Base-by-base conservation (phyloP, 2,888 invertebrate species). In the Lordiphosa andalusiaca region DNA sequence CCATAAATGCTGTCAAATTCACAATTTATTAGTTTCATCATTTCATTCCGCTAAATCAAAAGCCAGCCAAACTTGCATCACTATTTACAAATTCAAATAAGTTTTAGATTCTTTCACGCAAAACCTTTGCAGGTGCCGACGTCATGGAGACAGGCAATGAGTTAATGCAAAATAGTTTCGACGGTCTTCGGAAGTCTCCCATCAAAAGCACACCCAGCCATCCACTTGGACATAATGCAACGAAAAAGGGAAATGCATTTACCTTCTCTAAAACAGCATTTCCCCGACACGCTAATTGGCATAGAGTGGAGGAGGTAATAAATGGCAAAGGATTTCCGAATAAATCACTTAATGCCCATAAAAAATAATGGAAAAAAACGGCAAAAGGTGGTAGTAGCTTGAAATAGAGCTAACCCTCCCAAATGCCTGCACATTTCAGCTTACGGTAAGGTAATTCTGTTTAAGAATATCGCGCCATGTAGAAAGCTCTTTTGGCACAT, bases 311-410 rank as follows among this genome's bases (percentile, higher is more conserved):
- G 41, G 48, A 13, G 12, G 39, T 19, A 23, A 46, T 47, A 55
- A 48, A 66, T 69, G 30, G 30, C 30, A 2, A 30, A 30, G 30
- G 7, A 30, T 30, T 30, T 30, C 7, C 30, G 9, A 30, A 44
- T 44, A 44, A 44, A 69, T 60, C 63, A 71, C 69, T 74, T 60
- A 48, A 57, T 57, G 10, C 61, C 65, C 66, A 55, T 60, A 62
- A 60, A 67, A 68, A 61, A n/a, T n/a, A n/a, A n/a, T n/a, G n/a
- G n/a, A n/a, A n/a, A n/a, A n/a, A n/a, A 64, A 47, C 56, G 25
- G 40, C 75, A 74, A 71, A 64, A 72, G 71, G 61, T 13, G 53
- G 46, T 36, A 61, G 46, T 36, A 61, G 35, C 38, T 37, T 37
- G 10, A 33, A 46, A 36, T 37, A 30, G 37, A n/a, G 21, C 9